These are phyloP conservation scores for Manis crassicaudata DNA, from an alignment of 2,797 vertebrate genomes.

Conservation along the genomic window DNA sequence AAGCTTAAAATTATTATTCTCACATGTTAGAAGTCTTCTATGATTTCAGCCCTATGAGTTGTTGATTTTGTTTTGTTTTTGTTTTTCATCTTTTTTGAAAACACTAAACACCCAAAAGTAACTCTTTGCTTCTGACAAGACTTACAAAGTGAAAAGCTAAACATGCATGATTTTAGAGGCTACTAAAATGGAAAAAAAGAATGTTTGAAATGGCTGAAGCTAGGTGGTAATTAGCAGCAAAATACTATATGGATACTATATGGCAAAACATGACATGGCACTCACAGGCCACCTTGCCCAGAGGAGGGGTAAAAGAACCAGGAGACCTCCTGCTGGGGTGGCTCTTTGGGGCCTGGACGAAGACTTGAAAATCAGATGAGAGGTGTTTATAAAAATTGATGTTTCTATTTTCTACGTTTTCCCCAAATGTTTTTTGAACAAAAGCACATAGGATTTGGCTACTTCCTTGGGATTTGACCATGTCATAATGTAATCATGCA, in stretches of 20 bases:
- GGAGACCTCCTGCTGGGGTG: not conserved
- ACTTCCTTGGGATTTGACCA: slow-evolving; percentile 23
- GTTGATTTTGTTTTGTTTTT: not conserved
- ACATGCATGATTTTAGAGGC: slow-evolving; percentile 58
- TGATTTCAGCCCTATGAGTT: slow-evolving; percentile 1
- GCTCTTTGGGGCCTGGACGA: not conserved
- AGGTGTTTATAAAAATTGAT: slow-evolving; percentile 9
- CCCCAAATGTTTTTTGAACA: slow-evolving; percentile 28
- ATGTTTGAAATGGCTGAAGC: slow-evolving; percentile 22
- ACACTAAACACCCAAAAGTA: slow-evolving; percentile 50
- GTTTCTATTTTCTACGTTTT: not conserved
- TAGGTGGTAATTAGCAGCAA: slow-evolving; percentile 61
- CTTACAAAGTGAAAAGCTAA: slow-evolving; percentile 67
- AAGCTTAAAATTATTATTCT: slow-evolving; percentile 49
- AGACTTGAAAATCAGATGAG: slow-evolving; percentile 42
- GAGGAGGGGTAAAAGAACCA: slow-evolving; percentile 6
- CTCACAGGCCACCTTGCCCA: not conserved
- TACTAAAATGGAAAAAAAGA: not conserved
- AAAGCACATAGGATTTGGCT: not conserved
- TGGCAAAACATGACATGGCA: not conserved
- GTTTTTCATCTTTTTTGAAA: slow-evolving; percentile 48
- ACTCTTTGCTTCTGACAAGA: slow-evolving; percentile 45
- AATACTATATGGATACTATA: not conserved
- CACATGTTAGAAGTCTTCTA: not conserved
- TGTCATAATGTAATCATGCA: slow-evolving; percentile 2